Conservation (phyloP, 2,888 invertebrate species). For the Orgyia antiqua region DNA sequence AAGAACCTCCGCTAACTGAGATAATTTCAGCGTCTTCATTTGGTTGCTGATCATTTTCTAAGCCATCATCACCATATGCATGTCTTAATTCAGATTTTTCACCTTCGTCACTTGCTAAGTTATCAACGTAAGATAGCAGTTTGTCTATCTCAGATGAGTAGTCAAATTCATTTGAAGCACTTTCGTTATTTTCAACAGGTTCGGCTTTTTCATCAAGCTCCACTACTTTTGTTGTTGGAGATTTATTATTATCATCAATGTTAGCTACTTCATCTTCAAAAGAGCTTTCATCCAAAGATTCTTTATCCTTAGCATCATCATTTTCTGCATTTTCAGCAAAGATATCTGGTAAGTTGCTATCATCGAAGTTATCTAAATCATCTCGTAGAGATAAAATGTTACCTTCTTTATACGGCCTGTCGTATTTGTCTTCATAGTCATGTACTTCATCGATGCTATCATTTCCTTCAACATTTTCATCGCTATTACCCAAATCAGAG, state of each 20-base stretch:
- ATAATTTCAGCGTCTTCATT: slow-evolving; percentile 16
- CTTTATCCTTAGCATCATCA: not conserved
- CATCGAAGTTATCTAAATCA: slow-evolving; percentile 29
- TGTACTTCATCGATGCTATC: slow-evolving; percentile 22
- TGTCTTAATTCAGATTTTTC: slow-evolving; percentile 4
- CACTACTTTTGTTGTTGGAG: not conserved
- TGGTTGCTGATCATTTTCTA: slow-evolving; percentile 23
- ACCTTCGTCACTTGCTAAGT: not conserved
- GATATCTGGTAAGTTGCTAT: slow-evolving; percentile 27
- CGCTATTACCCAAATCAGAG: slow-evolving; percentile 12
- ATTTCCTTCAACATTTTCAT: slow-evolving; percentile 11
- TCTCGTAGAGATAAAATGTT: slow-evolving; percentile 18
- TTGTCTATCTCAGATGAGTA: slow-evolving; percentile 1
- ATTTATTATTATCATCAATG: not conserved
- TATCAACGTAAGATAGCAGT: not conserved
- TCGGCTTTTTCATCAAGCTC: not conserved
- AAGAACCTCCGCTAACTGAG: not conserved
- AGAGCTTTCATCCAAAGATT: not conserved
- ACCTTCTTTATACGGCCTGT: slow-evolving; percentile 25
- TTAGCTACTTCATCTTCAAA: not conserved
- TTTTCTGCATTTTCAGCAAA: slow-evolving; percentile 12
- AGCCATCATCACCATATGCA: slow-evolving; percentile 35
- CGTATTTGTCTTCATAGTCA: slow-evolving; percentile 32
- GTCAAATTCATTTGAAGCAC: not conserved
- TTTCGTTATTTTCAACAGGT: not conserved